Evolutionary conservation across 2,888 invertebrate genomes (phyloP).

Genomic region (Ennomos fuscantarius): DNA sequence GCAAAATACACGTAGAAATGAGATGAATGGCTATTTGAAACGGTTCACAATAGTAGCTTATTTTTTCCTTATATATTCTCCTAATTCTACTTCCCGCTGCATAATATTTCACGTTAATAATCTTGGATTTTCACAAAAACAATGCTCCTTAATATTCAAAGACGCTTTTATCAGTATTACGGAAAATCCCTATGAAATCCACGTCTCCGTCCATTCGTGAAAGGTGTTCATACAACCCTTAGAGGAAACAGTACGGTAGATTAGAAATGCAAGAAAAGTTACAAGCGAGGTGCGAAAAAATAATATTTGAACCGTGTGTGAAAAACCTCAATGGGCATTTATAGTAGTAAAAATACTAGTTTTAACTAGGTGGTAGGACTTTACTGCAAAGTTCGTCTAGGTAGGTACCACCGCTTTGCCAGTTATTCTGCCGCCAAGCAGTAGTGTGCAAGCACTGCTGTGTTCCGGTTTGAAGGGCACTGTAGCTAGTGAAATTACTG

Average conservation of each 20-base stretch:
- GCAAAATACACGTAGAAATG: too few relatives aligned
- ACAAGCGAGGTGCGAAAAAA: too few relatives aligned
- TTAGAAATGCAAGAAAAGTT: conserved; percentile 3
- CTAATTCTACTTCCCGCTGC: conserved; percentile 10
- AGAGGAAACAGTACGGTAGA: conserved; percentile 2
- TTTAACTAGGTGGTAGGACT: too few relatives aligned
- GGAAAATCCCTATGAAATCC: conserved; percentile 39
- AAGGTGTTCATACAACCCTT: conserved; percentile 18
- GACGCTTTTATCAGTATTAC: conserved; percentile 37
- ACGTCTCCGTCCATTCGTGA: conserved; percentile 31
- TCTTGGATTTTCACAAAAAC: conserved; percentile 28
- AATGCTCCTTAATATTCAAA: conserved; percentile 34
- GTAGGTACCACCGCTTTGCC: too few relatives aligned
- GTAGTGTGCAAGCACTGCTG: too few relatives aligned
- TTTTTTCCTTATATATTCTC: conserved; percentile 3
- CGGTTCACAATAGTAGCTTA: background rate
- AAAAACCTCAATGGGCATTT: too few relatives aligned
- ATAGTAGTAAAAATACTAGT: too few relatives aligned
- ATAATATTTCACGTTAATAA: conserved; percentile 22
- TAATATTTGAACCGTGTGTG: too few relatives aligned
- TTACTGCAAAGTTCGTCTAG: too few relatives aligned
- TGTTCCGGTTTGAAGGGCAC: too few relatives aligned
- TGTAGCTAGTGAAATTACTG: too few relatives aligned
- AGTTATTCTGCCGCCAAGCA: too few relatives aligned
- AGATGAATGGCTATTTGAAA: background rate